A percentile compares a stretch with the other conserved stretches of the same genome.
These are phyloP conservation scores for Adrianichthys oophorus DNA, from an alignment of 2,797 vertebrate genomes.

Conservation along the genomic window DNA sequence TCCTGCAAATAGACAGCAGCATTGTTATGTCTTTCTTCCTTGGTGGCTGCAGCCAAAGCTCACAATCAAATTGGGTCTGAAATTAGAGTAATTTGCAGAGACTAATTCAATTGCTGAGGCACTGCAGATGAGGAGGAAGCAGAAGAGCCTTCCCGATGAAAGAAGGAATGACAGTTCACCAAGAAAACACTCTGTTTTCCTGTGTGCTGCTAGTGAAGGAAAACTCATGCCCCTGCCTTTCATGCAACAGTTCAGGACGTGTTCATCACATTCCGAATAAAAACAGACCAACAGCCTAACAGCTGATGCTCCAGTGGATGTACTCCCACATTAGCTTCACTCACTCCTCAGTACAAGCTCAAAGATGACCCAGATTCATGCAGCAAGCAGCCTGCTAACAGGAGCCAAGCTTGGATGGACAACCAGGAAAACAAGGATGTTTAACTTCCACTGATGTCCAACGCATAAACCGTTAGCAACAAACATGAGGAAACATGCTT, in stretches of 20 bases:
- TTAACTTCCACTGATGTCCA: too few species aligned
- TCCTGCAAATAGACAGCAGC: not conserved
- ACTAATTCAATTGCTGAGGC: slow-evolving; percentile 42
- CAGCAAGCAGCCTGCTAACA: slow-evolving; percentile 8
- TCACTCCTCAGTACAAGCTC: slow-evolving; percentile 1
- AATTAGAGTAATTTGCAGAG: slow-evolving; percentile 36
- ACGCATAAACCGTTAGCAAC: not conserved
- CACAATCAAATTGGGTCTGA: slow-evolving; percentile 37
- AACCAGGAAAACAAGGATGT: not conserved
- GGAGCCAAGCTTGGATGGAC: slow-evolving; percentile 1
- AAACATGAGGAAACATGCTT: not conserved
- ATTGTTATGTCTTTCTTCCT: slow-evolving; percentile 3
- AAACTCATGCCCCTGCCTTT: slow-evolving; percentile 1
- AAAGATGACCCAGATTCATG: slow-evolving; percentile 30
- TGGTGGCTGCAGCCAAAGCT: slow-evolving; percentile 7
- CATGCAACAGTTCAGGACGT: too few species aligned
- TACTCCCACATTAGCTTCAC: not conserved
- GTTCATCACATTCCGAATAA: too few species aligned
- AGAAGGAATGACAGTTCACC: slow-evolving; percentile 8
- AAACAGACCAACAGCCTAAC: too few species aligned
- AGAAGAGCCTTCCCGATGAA: not conserved
- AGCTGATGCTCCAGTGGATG: too few species aligned
- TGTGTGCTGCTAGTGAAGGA: not conserved
- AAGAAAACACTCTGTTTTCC: slow-evolving; percentile 1
- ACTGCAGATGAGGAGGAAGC: slow-evolving; percentile 3